A percentile compares a stretch with the other conserved stretches of the same genome.
These are phyloP conservation scores for Ptychochromis oligacanthus DNA, from an alignment of 2,113 vertebrate species.

Conservation along the genomic window DNA sequence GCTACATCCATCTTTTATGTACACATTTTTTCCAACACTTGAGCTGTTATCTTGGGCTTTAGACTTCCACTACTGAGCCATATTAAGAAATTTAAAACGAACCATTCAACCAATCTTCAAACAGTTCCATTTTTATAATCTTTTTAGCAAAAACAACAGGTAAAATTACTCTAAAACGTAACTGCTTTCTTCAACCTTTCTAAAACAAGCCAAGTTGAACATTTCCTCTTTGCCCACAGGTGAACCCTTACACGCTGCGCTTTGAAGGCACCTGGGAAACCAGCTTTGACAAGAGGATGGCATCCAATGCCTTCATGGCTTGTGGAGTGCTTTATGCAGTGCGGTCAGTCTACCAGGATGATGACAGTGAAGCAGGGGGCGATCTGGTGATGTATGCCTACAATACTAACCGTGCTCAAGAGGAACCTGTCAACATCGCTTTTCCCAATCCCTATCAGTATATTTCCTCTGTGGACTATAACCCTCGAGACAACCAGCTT, in stretches of 20 bases:
- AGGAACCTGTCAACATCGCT: conserved; percentile 84
- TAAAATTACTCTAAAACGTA: background rate
- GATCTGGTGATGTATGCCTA: conserved; percentile 92
- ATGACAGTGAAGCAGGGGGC: conserved; percentile 90
- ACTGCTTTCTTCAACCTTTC: background rate
- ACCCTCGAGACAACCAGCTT: conserved; percentile 94
- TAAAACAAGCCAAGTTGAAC: background rate
- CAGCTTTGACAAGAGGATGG: conserved; percentile 91
- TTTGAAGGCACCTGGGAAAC: conserved; percentile 97
- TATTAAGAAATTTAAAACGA: background rate
- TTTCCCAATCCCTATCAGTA: conserved; percentile 97
- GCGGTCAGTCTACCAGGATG: conserved; percentile 92
- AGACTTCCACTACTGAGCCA: background rate
- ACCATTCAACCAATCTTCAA: background rate
- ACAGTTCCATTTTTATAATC: background rate
- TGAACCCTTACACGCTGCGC: conserved; percentile 94
- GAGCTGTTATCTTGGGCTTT: background rate
- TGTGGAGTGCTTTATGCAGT: conserved; percentile 94
- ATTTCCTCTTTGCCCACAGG: conserved; percentile 54
- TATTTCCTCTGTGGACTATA: conserved; percentile 94
- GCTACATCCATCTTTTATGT: background rate
- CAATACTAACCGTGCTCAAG: conserved; percentile 89
- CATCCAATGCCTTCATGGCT: conserved; percentile 97
- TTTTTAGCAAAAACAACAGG: background rate
- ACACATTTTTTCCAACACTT: background rate